A percentile compares a stretch with the other conserved stretches of the same genome.
These are phyloP conservation scores for Brachionus paranguensis DNA, from an alignment of 1,140 invertebrate genomes.

Conservation along the genomic window DNA sequence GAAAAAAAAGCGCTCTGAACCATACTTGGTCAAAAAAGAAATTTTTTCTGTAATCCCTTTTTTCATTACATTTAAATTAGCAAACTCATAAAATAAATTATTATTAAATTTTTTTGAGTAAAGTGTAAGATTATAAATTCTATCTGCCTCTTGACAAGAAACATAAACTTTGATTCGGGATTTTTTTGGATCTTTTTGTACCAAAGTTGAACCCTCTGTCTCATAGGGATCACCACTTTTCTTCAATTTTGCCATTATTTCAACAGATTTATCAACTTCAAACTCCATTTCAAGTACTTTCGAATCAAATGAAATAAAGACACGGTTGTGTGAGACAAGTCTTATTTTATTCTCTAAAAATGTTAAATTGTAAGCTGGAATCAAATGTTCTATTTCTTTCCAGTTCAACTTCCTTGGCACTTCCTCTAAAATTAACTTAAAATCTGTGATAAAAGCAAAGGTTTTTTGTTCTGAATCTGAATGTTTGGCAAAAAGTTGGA, in stretches of 20 bases:
- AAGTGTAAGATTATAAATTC: neutral
- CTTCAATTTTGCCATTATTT: neutral
- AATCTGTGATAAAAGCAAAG: neutral
- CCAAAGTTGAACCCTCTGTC: neutral
- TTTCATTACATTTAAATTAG: neutral
- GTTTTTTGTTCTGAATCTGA: neutral
- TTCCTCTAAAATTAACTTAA: neutral
- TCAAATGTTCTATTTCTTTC: neutral
- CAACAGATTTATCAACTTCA: neutral
- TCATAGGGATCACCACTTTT: neutral
- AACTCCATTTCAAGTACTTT: neutral
- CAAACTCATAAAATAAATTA: neutral
- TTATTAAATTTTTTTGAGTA: neutral
- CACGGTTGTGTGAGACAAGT: neutral
- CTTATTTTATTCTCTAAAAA: neutral
- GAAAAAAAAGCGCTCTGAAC: neutral
- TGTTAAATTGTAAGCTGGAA: neutral
- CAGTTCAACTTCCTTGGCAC: neutral
- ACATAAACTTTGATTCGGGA: neutral
- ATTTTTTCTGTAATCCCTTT: neutral
- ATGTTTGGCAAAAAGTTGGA: neutral
- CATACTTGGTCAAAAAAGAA: neutral
- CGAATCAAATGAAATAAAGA: neutral
- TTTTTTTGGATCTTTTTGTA: neutral
- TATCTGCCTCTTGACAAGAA: neutral